A percentile compares a stretch with the other conserved stretches of the same genome.
Conservation (phyloP, 2,797 vertebrate species). For the Megaceryle alcyon region DNA sequence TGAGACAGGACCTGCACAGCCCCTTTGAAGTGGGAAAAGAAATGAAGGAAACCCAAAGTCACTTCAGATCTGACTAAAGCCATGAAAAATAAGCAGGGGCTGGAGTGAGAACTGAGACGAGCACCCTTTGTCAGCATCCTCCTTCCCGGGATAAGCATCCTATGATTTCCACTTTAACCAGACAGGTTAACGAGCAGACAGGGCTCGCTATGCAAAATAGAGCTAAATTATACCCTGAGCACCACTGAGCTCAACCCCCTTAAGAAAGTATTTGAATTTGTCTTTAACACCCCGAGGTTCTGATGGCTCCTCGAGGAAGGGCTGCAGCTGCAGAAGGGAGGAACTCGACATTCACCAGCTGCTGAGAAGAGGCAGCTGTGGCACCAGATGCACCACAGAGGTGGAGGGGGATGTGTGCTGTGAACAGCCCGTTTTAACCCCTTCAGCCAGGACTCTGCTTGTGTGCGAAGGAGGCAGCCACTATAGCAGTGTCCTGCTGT, state of each 20-base stretch:
- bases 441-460: too few relatives aligned
- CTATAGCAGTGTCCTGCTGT: not conserved
- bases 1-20: not conserved
- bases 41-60: not conserved
- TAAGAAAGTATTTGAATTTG: not conserved
- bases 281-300: not conserved
- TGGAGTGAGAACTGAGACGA: not conserved
- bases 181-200: too few relatives aligned
- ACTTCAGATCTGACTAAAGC: not conserved
- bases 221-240: not conserved
- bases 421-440: not conserved
- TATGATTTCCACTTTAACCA: not conserved
- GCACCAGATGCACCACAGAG: not conserved
- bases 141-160: not conserved
- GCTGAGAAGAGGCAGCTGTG: not conserved
- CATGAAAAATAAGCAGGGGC: not conserved
- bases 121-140: not conserved
- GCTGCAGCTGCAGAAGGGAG: not conserved
- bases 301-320: not conserved
- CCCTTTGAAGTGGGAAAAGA: not conserved
- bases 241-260: not conserved
- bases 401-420: not conserved
- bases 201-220: fast-evolving
- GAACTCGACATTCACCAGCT: not conserved
- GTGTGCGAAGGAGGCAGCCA: not conserved